These are phyloP conservation scores for Hecatera dysodea DNA, from an alignment of 2,888 invertebrate genomes.

Conservation along the genomic window DNA sequence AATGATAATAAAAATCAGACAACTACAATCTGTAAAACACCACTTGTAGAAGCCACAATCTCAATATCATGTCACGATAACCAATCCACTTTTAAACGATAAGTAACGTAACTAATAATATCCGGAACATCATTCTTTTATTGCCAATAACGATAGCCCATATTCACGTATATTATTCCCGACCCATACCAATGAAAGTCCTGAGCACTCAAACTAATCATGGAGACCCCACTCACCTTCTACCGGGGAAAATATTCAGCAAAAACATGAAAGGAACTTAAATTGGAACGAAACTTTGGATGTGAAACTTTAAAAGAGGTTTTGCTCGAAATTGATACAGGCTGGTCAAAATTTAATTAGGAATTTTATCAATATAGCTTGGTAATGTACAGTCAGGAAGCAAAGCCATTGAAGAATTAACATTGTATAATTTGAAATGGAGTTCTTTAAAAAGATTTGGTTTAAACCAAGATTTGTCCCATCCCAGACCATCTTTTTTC, in stretches of 20 bases:
- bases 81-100: slow-evolving; percentile 31
- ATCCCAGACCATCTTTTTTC: too few species aligned
- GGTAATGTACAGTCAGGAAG: background rate
- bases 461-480: too few species aligned
- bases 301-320: slow-evolving; percentile 53
- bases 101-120: slow-evolving; percentile 13
- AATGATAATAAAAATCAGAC: slow-evolving; percentile 2
- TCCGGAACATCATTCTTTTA: slow-evolving; percentile 9
- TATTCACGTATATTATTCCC: slow-evolving; percentile 10
- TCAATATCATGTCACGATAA: slow-evolving; percentile 13
- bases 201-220: slow-evolving; percentile 55
- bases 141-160: slow-evolving; percentile 9
- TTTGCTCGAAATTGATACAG: slow-evolving; percentile 55
- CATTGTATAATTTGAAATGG: too few species aligned
- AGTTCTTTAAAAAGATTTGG: too few species aligned
- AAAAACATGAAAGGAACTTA: slow-evolving; percentile 74
- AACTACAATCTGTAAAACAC: background rate
- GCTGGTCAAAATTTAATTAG: slow-evolving; percentile 55
- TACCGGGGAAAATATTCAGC: slow-evolving; percentile 73
- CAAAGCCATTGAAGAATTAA: too few species aligned
- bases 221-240: slow-evolving; percentile 63
- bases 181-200: slow-evolving; percentile 8
- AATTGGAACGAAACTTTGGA: slow-evolving; percentile 74
- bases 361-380: slow-evolving; percentile 26
- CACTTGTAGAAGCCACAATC: slow-evolving; percentile 3